Evolutionary conservation across 2,888 invertebrate genomes (phyloP).

Genomic region (Morinoia aosen): DNA sequence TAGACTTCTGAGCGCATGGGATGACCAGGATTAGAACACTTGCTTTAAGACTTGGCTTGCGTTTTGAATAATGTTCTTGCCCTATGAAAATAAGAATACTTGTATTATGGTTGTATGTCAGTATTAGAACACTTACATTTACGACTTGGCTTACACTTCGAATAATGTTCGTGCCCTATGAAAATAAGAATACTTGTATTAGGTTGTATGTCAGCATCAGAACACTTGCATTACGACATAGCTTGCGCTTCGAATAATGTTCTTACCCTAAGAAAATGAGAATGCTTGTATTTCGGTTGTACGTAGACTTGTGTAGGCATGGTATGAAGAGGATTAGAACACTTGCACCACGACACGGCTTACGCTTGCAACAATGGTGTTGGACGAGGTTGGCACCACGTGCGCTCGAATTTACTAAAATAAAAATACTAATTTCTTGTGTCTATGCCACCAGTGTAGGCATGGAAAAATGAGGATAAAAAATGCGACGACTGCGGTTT

Average conservation of each 20-base stretch:
- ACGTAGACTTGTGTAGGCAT: background rate
- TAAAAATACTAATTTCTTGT: no score
- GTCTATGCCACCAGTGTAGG: no score
- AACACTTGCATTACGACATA: background rate
- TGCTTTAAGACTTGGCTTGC: background rate
- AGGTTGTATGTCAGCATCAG: no score
- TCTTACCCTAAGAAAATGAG: background rate
- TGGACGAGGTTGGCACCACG: no score
- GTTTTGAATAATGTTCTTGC: background rate
- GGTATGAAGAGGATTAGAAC: background rate
- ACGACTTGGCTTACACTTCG: no score
- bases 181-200: no score
- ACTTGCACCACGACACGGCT: background rate
- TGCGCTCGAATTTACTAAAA: no score
- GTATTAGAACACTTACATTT: no score
- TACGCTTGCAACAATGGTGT: no score
- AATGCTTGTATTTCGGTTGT: background rate
- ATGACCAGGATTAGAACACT: background rate
- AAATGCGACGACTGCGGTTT: no score
- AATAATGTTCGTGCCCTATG: no score
- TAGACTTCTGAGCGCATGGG: background rate
- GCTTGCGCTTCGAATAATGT: background rate
- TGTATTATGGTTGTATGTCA: background rate
- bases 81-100: background rate
- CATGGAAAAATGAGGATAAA: no score